These are phyloP conservation scores for Hyperoplus lanceolatus DNA, from an alignment of 2,797 vertebrate genomes.

Conservation along the genomic window DNA sequence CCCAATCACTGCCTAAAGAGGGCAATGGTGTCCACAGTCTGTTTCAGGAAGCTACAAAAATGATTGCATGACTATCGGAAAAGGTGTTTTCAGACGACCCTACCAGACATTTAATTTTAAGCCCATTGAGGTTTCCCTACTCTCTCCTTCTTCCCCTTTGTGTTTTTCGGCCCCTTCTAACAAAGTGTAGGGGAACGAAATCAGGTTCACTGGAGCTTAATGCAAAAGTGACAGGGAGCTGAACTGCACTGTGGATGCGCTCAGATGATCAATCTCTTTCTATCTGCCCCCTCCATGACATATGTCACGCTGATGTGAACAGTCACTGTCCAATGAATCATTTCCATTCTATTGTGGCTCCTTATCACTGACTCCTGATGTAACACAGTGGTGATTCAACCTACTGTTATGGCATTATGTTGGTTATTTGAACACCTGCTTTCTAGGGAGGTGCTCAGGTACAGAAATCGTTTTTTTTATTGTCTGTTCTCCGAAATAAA, in stretches of 20 bases:
- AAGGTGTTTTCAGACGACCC: neutral
- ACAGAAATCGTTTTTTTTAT: neutral
- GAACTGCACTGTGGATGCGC: neutral
- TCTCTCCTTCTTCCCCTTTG: too few relatives aligned
- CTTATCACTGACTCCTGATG: neutral
- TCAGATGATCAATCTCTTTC: neutral
- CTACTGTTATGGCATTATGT: neutral
- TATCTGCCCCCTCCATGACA: neutral
- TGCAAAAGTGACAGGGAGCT: neutral
- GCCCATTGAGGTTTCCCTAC: too few relatives aligned
- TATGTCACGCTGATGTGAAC: neutral
- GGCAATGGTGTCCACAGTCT: neutral
- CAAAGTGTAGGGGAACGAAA: neutral
- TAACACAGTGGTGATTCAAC: neutral
- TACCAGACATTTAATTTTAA: neutral
- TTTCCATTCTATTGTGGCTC: neutral
- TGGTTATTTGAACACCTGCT: neutral
- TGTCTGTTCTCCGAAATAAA: neutral
- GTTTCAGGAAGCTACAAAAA: neutral
- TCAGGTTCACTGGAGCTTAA: neutral
- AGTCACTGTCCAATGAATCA: neutral
- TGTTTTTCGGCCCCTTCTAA: neutral
- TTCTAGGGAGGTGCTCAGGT: neutral
- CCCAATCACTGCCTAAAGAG: neutral
- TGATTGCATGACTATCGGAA: too few relatives aligned